These are phyloP conservation scores for Agrilus planipennis DNA, from an alignment of 1,140 invertebrate species.

Conservation along the genomic window DNA sequence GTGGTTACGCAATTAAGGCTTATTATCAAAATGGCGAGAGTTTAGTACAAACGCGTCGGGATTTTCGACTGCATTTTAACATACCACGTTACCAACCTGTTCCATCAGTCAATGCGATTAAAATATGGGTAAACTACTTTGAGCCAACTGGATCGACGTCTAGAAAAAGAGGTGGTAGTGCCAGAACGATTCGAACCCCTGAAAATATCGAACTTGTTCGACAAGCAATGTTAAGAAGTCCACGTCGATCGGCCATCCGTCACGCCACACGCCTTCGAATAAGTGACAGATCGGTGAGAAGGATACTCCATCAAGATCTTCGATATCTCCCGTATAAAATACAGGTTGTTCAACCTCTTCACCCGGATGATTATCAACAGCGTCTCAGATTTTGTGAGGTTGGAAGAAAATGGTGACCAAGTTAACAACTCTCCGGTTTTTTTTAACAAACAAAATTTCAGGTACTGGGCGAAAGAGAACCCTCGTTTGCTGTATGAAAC, in stretches of 20 bases:
- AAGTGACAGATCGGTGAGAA: constrained; percentile 9
- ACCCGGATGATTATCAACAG: constrained; percentile 10
- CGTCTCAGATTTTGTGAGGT: constrained; percentile 7
- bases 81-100: constrained; percentile 9
- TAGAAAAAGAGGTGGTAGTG: constrained; percentile 7
- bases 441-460: constrained; percentile 7
- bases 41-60: constrained; percentile 1
- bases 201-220: constrained; percentile 11
- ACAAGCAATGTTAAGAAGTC: constrained; percentile 10
- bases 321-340: constrained; percentile 9
- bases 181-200: constrained; percentile 2
- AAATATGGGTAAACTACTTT: constrained; percentile 9
- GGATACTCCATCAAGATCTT: constrained; percentile 5
- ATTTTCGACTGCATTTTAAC: constrained; percentile 10
- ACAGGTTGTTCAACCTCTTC: constrained; percentile 9
- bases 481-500: constrained; percentile 11
- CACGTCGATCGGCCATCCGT: constrained; percentile 10
- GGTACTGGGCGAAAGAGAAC: constrained; percentile 9
- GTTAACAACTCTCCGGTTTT: constrained; percentile 7
- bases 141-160: constrained; percentile 9
- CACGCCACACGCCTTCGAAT: constrained; percentile 4
- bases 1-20: constrained; percentile 4
- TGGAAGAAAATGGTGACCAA: constrained; percentile 9
- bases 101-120: constrained; percentile 10
- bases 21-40: constrained; percentile 7